A percentile compares a stretch with the other conserved stretches of the same genome.
phyloP scores from a whole-genome alignment of 1,140 invertebrate species.

The Sinonovacula constricta region DNA sequence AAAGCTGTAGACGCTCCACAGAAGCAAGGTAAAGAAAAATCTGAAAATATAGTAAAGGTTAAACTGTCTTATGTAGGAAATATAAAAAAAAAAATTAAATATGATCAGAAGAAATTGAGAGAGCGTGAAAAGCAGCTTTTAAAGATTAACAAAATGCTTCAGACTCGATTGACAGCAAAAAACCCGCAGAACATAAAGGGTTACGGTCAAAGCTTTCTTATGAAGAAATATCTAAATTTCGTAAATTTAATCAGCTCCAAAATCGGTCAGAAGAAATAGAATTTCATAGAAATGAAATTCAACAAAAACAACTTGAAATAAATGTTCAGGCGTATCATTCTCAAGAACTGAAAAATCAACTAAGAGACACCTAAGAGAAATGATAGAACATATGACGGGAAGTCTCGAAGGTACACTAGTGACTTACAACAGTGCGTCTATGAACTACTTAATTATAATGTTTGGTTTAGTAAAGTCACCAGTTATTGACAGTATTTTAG shows the following conservation, averaged over 20 bases:
- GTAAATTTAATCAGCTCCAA: background rate
- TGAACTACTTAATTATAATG: conserved; percentile 5
- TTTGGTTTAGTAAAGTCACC: conserved; percentile 6
- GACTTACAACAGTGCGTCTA: conserved; percentile 29
- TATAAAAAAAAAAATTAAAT: no score
- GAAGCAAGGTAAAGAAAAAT: no score
- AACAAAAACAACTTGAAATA: background rate
- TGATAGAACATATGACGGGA: background rate
- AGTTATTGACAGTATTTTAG: conserved; percentile 16
- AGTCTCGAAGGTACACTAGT: conserved; percentile 12
- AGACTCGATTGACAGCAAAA: no score
- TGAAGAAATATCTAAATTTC: background rate
- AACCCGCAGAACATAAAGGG: no score
- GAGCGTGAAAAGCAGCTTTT: no score
- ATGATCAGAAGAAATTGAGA: no score
- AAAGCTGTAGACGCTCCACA: no score
- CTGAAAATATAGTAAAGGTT: no score
- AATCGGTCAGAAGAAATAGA: background rate
- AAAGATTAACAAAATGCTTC: no score
- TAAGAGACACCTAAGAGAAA: background rate
- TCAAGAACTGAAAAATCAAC: background rate
- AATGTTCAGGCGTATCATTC: background rate
- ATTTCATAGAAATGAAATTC: background rate
- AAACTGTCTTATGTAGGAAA: no score
- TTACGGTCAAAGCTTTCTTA: background rate